A percentile compares a stretch with the other conserved stretches of the same genome.
Evolutionary conservation across 1,140 invertebrate species (phyloP).

Genomic region (Cotesia chilonis): DNA sequence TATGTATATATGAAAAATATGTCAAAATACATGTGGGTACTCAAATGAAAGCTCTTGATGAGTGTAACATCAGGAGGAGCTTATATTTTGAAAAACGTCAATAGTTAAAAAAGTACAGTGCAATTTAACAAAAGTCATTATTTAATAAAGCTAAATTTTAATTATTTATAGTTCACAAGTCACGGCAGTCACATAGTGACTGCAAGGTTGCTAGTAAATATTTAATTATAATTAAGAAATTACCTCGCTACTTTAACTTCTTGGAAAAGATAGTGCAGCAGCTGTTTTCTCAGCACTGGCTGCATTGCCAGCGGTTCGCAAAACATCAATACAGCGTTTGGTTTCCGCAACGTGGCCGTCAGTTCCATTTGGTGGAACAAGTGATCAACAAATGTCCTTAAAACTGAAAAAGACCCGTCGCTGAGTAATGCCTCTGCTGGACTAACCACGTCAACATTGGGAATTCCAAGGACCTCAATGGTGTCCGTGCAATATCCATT

Average conservation of each 20-base stretch:
- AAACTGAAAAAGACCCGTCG: constrained; percentile 59
- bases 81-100: too few species aligned
- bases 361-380: constrained; percentile 63
- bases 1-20: too few species aligned
- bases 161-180: too few species aligned
- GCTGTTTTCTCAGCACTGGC: constrained; percentile 59
- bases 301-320: constrained; percentile 64
- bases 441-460: constrained; percentile 64
- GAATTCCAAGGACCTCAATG: constrained; percentile 60
- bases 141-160: too few species aligned
- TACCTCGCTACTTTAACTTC: constrained; percentile 65
- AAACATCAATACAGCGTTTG: constrained; percentile 64
- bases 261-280: constrained; percentile 65
- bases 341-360: constrained; percentile 60
- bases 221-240: constrained; percentile 22
- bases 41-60: too few species aligned
- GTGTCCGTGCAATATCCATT: constrained; percentile 64
- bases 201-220: neutral
- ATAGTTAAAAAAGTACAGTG: too few species aligned
- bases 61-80: too few species aligned
- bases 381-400: constrained; percentile 64
- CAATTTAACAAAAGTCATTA: too few species aligned
- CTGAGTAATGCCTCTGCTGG: constrained; percentile 62
- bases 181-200: too few species aligned
- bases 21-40: too few species aligned